Evolutionary conservation across 2,888 invertebrate species (phyloP), one percentile per base, ranked within the genome.

Genomic region (Platycheirus albimanus): DNA sequence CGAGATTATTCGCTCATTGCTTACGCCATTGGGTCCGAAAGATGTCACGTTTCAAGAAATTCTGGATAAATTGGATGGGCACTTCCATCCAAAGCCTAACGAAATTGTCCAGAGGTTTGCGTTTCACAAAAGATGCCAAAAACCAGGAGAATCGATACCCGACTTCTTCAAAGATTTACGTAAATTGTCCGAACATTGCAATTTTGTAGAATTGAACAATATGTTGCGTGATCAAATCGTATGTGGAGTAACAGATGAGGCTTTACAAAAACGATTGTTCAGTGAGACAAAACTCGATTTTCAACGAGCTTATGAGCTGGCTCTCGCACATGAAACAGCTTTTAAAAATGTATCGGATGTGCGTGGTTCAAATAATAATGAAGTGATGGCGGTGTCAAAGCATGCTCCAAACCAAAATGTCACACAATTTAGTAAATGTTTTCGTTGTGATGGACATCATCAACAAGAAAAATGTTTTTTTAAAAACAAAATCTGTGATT

Each of bases 141-240:
- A 36, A 38, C 33, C 19, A 36, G 56, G 56, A 4, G 36, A 56
- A 36, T 15, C 56, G 15, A 36, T 56, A 13, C 11, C 56, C 4
- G 36, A 56, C 19, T 56, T 56, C 28, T 36, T 56, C 0, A 56
- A 58, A 19, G 43, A 41, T 58, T 43, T 41, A 4, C 11, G 64
- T 7, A 64, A 64, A 17, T 47, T 64, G 15, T 64, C 64, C 11
- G 64, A 64, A 47, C 64, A 64, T 45, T 64, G 64, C 19, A 36
- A 47, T 19, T 64, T 64, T 64, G 49, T 8, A 20, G 47, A 64
- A n/a, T 64, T 64, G 17, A 47, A 63, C 17, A 63, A 63, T 47
- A 63, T 63, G 63, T 63, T 63, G 30, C 41, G 58, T 30, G 41
- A 63, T 41, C 63, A 63, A 63, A 28, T 63, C 47, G 45, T 49